Base-by-base conservation (phyloP, 2,113 vertebrate species). In the Muntiacus muntjak region DNA sequence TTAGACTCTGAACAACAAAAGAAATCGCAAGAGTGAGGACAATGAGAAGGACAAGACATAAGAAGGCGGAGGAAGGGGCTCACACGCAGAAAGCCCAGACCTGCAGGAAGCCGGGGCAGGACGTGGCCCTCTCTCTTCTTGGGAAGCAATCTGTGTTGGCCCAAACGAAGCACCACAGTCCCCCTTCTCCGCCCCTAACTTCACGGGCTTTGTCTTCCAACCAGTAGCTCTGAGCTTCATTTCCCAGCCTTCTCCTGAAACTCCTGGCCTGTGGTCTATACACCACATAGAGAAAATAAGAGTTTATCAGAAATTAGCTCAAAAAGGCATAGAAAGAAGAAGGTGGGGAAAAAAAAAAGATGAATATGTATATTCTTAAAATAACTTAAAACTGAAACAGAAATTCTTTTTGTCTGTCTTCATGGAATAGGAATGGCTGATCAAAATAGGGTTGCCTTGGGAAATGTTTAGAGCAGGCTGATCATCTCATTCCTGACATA, bases 121-220 rank as follows among this genome's bases (percentile, higher is more conserved):
- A 19, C 23, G 1, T 47, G 21, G 45, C 60, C 64, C 13, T 33
- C 30, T 21, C 5, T 57, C 45, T 52, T 76, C 17, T 3, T 7
- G 3, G 4, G 19, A 26, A 50, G 54, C 45, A 33, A 64, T 58
- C 14, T 36, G 30, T 33, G 15, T 3, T 9, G 26, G 45, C 15
- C 28, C 40, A n/a, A 19, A 52, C 0, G 3, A 33, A 25, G 28
- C 57, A 4, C 33, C 10, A 0, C 21, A 7, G 21, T 15, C n/a
- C 47, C 6, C 28, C 16, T 5, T 6, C 7, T 1, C 13, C 4
- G 1, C 36, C 33, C 9, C 2, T 9, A 14, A 3, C 16, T 26
- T 9, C 11, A 1, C 1, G 26, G 16, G 30, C 21, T 81, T 25
- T 26, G 5, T 50, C 67, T 82, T 86, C 58, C 13, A 3, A 54